These are phyloP conservation scores for Siniperca obscura DNA, from an alignment of 2,797 vertebrate species.

Conservation along the genomic window DNA sequence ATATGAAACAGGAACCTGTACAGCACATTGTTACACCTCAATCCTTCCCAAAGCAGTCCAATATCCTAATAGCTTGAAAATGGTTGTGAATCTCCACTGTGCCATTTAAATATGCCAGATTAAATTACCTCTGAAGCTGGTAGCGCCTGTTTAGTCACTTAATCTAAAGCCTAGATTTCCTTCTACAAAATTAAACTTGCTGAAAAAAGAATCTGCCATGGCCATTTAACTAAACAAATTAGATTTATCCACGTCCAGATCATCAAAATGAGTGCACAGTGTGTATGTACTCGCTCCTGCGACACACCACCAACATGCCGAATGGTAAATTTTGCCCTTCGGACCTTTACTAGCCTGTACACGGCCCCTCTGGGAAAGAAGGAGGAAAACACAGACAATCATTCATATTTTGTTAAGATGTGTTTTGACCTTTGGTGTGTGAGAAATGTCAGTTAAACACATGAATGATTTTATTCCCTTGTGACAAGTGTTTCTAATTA, in stretches of 20 bases:
- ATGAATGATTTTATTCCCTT: slow-evolving; percentile 44
- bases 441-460: slow-evolving; percentile 56
- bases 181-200: slow-evolving; percentile 43
- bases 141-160: slow-evolving; percentile 30
- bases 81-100: slow-evolving; percentile 11
- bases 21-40: slow-evolving; percentile 6
- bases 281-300: slow-evolving; percentile 40
- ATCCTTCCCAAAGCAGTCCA: neutral
- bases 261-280: neutral
- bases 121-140: slow-evolving; percentile 15
- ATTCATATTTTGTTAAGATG: slow-evolving; percentile 49
- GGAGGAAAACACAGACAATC: slow-evolving; percentile 33
- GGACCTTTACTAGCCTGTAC: slow-evolving; percentile 13
- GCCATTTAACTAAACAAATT: slow-evolving; percentile 37
- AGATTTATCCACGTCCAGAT: slow-evolving; percentile 38
- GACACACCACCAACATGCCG: slow-evolving; percentile 23
- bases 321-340: slow-evolving; percentile 44
- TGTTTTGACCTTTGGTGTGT: slow-evolving; percentile 55
- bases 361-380: slow-evolving; percentile 21
- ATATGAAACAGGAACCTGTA: slow-evolving; percentile 24
- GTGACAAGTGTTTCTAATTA: slow-evolving; percentile 59
- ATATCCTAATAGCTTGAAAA: slow-evolving; percentile 17
- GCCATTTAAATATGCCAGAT: slow-evolving; percentile 31
- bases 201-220: slow-evolving; percentile 27
- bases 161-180: slow-evolving; percentile 25